phyloP scores from a whole-genome alignment of 2,113 vertebrate genomes.

The Piprites chloris region DNA sequence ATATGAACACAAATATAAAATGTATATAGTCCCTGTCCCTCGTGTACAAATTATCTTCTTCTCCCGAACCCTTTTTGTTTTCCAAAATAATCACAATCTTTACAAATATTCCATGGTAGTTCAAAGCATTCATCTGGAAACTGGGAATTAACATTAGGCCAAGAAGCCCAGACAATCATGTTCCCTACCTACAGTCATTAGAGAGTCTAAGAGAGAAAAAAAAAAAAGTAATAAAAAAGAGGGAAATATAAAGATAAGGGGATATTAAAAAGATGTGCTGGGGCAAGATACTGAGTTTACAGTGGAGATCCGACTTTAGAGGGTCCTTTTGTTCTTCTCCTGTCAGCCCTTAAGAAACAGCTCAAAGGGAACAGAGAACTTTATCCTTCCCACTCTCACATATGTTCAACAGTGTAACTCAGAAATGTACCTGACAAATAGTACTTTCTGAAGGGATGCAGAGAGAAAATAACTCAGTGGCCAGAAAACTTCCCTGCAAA shows the following conservation, averaged over 20 bases:
- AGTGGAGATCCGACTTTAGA: neutral
- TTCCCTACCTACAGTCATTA: neutral
- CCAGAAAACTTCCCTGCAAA: neutral
- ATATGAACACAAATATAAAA: neutral
- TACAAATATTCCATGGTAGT: neutral
- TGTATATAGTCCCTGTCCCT: neutral
- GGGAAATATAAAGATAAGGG: neutral
- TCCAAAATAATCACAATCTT: neutral
- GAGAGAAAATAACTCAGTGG: neutral
- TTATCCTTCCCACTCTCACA: neutral
- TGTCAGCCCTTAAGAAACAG: neutral
- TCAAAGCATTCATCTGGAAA: neutral
- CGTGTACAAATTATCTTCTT: neutral
- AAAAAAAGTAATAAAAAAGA: neutral
- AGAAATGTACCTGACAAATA: neutral
- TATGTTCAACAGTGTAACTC: neutral
- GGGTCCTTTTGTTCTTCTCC: neutral
- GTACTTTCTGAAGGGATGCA: neutral
- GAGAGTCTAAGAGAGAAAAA: neutral
- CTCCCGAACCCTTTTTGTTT: neutral
- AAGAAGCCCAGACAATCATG: neutral
- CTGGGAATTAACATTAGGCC: neutral
- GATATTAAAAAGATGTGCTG: neutral
- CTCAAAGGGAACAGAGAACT: neutral
- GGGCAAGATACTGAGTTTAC: neutral